Conservation (phyloP, 2,888 invertebrate genomes). For the Eristalinus sepulchralis region DNA sequence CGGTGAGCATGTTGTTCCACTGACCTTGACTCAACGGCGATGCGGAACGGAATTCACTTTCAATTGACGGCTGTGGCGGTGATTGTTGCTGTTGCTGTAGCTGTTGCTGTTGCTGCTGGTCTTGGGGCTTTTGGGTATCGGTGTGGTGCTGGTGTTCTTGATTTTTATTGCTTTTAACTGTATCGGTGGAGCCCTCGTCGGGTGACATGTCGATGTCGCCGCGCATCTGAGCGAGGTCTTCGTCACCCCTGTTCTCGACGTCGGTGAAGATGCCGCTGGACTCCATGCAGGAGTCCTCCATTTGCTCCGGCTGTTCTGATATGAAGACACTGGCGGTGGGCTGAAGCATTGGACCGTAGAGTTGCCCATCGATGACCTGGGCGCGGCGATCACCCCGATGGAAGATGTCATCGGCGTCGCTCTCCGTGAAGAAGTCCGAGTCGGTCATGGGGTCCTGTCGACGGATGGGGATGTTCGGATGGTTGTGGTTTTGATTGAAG, state of each 20-base stretch:
- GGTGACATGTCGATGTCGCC: conserved; percentile 84
- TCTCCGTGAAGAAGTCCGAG: conserved; percentile 94
- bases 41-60: conserved; percentile 67
- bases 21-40: conserved; percentile 76
- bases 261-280: conserved; percentile 95
- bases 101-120: conserved; percentile 29
- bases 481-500: conserved; percentile 76
- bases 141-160: conserved; percentile 73
- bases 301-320: conserved; percentile 82
- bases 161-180: conserved; percentile 82
- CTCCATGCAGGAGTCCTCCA: conserved; percentile 92
- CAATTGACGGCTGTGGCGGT: conserved; percentile 51
- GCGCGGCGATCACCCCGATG: conserved; percentile 89
- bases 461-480: conserved; percentile 84
- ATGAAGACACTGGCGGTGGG: conserved; percentile 82
- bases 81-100: conserved; percentile 58
- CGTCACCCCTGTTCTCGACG: conserved; percentile 88
- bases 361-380: conserved; percentile 93
- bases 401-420: conserved; percentile 89
- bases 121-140: conserved; percentile 23
- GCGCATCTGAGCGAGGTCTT: conserved; percentile 81
- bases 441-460: conserved; percentile 94
- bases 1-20: conserved; percentile 73
- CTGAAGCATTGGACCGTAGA: conserved; percentile 86
- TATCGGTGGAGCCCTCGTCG: conserved; percentile 82